Conservation (phyloP, 2,113 vertebrate genomes). For the Melierax canorus region DNA sequence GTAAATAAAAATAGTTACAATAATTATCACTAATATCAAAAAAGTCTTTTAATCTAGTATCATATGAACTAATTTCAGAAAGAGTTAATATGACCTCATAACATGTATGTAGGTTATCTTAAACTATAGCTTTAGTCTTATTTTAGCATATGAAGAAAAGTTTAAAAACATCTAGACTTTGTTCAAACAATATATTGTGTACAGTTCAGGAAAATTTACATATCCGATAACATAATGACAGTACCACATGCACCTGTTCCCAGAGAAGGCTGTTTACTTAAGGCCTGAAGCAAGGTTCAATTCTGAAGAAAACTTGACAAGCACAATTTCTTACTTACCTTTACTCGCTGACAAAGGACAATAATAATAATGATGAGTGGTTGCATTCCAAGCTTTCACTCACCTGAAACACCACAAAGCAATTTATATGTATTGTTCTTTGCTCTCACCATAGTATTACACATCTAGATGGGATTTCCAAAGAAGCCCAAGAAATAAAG, state of each 20-base stretch:
- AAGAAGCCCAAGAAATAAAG: neutral
- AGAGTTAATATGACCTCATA: neutral
- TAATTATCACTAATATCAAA: neutral
- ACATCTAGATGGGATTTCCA: neutral
- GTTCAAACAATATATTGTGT: neutral
- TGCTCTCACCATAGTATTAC: neutral
- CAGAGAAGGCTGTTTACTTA: slow-evolving; percentile 25
- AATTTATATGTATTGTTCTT: neutral
- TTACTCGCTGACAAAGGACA: neutral
- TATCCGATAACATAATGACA: neutral
- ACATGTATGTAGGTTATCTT: neutral
- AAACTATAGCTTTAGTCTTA: neutral
- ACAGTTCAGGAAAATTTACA: neutral
- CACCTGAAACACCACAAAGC: neutral
- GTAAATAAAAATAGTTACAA: neutral
- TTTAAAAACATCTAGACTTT: neutral
- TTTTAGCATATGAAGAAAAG: neutral
- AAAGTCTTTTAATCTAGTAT: neutral
- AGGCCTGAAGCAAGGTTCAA: neutral
- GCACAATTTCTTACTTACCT: neutral
- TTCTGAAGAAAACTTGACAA: slow-evolving; percentile 14
- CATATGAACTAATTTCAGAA: neutral
- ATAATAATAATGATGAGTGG: neutral
- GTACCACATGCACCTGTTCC: neutral
- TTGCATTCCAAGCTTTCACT: neutral